A percentile compares a stretch with the other conserved stretches of the same genome.
Evolutionary conservation across 2,113 vertebrate species (phyloP).

Genomic region (Trinectes maculatus): DNA sequence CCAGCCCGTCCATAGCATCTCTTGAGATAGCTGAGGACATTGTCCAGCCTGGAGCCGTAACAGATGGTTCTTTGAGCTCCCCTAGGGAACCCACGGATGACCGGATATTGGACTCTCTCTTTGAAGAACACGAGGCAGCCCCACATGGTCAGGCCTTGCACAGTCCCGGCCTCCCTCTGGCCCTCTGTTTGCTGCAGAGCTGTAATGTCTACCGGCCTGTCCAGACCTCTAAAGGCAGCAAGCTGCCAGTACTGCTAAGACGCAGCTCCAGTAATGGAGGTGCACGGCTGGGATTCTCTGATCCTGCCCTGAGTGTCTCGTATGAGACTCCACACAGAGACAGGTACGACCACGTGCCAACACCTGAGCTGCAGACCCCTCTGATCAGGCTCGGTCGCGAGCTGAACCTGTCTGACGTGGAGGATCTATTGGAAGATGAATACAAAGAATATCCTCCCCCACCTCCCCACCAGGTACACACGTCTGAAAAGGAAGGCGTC

Average conservation of each 20-base stretch:
- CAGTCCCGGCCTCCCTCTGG: slow-evolving; percentile 80
- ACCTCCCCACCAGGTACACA: slow-evolving; percentile 85
- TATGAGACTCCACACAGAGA: slow-evolving; percentile 45
- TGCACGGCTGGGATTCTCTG: slow-evolving; percentile 60
- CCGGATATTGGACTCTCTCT: slow-evolving; percentile 80
- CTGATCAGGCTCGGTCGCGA: slow-evolving; percentile 73
- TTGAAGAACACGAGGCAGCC: slow-evolving; percentile 77
- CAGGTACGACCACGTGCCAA: slow-evolving; percentile 30
- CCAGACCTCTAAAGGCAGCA: slow-evolving; percentile 87
- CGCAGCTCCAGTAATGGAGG: slow-evolving; percentile 67
- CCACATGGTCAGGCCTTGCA: slow-evolving; percentile 39
- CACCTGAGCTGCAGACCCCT: slow-evolving; percentile 74
- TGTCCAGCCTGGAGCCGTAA: slow-evolving; percentile 55
- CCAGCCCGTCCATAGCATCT: slow-evolving; percentile 87
- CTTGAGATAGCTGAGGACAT: slow-evolving; percentile 82
- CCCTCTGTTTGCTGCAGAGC: slow-evolving; percentile 86
- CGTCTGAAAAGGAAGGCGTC: not conserved
- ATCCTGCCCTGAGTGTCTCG: slow-evolving; percentile 43
- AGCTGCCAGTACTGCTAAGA: slow-evolving; percentile 86
- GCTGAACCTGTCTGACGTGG: slow-evolving; percentile 82
- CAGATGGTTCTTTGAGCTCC: slow-evolving; percentile 70
- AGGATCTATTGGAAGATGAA: slow-evolving; percentile 89
- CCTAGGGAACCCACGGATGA: slow-evolving; percentile 73
- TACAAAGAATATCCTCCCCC: slow-evolving; percentile 90
- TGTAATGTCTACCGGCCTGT: slow-evolving; percentile 86